Percentiles rank a stretch among this genome's conserved stretches.
Conservation (phyloP, 2,113 vertebrate species). For the Dicentrarchus labrax region DNA sequence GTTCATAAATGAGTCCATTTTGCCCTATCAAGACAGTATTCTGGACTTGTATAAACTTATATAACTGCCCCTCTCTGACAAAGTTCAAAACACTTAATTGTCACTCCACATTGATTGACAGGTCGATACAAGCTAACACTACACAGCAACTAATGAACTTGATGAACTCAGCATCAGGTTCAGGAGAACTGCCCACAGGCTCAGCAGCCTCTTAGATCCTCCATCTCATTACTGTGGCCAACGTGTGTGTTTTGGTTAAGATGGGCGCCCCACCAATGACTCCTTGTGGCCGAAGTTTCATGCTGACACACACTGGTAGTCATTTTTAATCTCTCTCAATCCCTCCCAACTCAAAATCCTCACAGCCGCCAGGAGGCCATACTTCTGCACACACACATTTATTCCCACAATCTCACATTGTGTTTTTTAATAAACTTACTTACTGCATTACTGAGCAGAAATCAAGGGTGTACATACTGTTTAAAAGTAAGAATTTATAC, state of each 20-base stretch:
- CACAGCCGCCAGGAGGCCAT: not conserved
- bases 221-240: not conserved
- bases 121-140: not conserved
- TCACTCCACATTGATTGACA: not conserved
- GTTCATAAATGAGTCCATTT: not conserved
- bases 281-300: not conserved
- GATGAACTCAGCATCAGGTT: conserved; percentile 1
- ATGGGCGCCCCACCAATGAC: not conserved
- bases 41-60: not conserved
- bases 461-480: not conserved
- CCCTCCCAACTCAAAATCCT: not conserved
- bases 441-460: not conserved
- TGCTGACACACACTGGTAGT: too few species aligned
- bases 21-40: not conserved
- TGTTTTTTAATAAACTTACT: not conserved
- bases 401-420: not conserved
- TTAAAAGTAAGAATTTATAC: not conserved
- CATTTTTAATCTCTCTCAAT: not conserved
- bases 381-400: not conserved
- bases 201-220: not conserved
- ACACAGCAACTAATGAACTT: not conserved
- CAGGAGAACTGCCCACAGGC: not conserved
- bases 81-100: not conserved
- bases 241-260: not conserved
- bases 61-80: too few species aligned